A percentile compares a stretch with the other conserved stretches of the same genome.
Evolutionary conservation across 2,797 vertebrate species (phyloP).

Genomic region (Cirrhinus molitorella): DNA sequence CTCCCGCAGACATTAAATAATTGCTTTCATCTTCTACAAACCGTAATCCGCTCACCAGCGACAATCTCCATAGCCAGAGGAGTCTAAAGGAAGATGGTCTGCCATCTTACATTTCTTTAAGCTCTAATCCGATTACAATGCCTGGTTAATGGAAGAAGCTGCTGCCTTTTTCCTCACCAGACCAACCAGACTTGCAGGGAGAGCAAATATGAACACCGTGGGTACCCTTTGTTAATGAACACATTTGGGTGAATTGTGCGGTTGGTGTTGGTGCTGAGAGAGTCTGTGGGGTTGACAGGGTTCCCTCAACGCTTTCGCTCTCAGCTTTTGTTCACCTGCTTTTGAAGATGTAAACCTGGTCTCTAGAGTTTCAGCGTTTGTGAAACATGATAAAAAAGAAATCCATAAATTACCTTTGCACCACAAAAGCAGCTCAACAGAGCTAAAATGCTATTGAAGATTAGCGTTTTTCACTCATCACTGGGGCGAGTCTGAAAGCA

Average conservation of each 20-base stretch:
- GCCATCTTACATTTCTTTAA: constrained; percentile 64
- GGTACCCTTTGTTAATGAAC: constrained; percentile 66
- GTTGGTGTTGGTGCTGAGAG: constrained; percentile 48
- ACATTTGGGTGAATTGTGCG: constrained; percentile 66
- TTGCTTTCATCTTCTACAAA: constrained; percentile 68
- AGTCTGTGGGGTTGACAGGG: constrained; percentile 57
- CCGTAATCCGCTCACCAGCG: constrained; percentile 70
- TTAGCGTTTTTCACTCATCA: constrained; percentile 52
- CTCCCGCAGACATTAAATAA: constrained; percentile 66
- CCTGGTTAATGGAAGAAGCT: constrained; percentile 62
- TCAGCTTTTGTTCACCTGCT: constrained; percentile 51
- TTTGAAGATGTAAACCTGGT: constrained; percentile 60
- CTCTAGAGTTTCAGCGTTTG: constrained; percentile 46
- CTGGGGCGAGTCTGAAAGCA: constrained; percentile 1
- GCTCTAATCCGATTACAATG: constrained; percentile 71
- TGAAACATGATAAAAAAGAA: constrained; percentile 52
- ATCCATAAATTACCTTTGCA: constrained; percentile 57
- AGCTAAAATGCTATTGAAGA: constrained; percentile 61
- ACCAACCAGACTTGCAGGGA: constrained; percentile 55
- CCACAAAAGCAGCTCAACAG: constrained; percentile 43
- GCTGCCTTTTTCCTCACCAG: constrained; percentile 57
- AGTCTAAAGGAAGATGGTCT: constrained; percentile 53
- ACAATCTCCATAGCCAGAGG: constrained; percentile 64
- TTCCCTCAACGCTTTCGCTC: constrained; percentile 28
- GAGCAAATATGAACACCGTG: constrained; percentile 61